Evolutionary conservation across 2,888 invertebrate genomes (phyloP), one percentile per base, ranked within the genome.

Genomic region (Chaetoderma sp.): DNA sequence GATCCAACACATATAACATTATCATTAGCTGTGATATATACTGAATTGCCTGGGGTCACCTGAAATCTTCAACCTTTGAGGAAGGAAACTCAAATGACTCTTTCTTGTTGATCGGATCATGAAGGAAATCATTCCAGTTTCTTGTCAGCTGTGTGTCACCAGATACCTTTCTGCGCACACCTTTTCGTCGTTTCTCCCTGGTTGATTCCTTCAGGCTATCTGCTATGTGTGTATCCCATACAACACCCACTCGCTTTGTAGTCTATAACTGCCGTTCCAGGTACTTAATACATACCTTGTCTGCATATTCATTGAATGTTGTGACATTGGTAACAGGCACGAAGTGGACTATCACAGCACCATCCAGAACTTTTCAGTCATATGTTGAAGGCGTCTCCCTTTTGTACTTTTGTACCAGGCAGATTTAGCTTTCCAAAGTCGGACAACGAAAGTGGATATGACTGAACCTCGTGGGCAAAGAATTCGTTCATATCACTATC

Each of bases 271-370:
- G 70, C 13, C 33, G 23, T 36, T 42, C 8, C 13, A 64, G 30
- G 36, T 68, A 67, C 45, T 67, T 68, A 4, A 70, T 27, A 30
- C 67, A 68, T 25, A 68, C 42, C 8, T 27, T 36, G 8, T 36
- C 23, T 4, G 68, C 62, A 63, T 72, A 74, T 2, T 72, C 70
- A 21, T 64, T 27, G 57, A 75, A 73, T 0, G 70, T 69, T 18
- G 56, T 61, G n/a, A 54, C 60, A 4, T 23, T 42, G 8, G 50
- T 42, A 6, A 61, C 60, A 36, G 30, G 28, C 39, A 68, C 23
- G 49, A 63, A 58, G 52, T 72, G 67, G 13, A 71, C 60, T 18
- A 74, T 57, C 8, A 60, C 73, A 23, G 73, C 60, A 18, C 71
- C 68, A 59, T 68, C 73, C n/a, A 69, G 21, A n/a, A 69, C 30